These are phyloP conservation scores for Aromia moschata DNA, from an alignment of 2,888 invertebrate genomes.

Conservation along the genomic window DNA sequence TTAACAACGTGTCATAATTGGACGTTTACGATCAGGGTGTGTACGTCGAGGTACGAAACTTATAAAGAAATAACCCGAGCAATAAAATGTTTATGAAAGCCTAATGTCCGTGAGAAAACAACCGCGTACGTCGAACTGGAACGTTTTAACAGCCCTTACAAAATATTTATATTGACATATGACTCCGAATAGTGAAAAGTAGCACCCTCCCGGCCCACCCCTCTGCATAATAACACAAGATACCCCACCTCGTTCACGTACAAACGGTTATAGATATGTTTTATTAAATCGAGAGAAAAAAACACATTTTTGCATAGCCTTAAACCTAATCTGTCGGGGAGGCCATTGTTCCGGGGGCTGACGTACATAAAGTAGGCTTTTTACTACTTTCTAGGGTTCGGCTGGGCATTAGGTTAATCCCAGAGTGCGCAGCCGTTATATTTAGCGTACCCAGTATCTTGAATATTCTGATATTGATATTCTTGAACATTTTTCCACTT, in stretches of 20 bases:
- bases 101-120: slow-evolving; percentile 62
- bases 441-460: too few relatives aligned
- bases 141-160: slow-evolving; percentile 58
- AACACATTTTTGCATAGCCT: slow-evolving; percentile 45
- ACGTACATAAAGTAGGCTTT: slow-evolving; percentile 42
- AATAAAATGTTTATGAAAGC: slow-evolving; percentile 51
- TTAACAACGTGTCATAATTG: slow-evolving; percentile 17
- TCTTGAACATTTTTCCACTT: too few relatives aligned
- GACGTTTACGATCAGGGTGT: slow-evolving; percentile 23
- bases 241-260: slow-evolving; percentile 41
- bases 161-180: slow-evolving; percentile 62
- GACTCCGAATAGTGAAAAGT: slow-evolving; percentile 53
- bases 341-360: slow-evolving; percentile 29
- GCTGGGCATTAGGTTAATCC: too few relatives aligned
- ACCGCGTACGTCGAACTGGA: slow-evolving; percentile 54
- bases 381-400: slow-evolving; percentile 39
- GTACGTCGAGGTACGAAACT: slow-evolving; percentile 22
- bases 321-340: slow-evolving; percentile 45
- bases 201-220: slow-evolving; percentile 28
- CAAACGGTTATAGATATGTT: slow-evolving; percentile 48
- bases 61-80: slow-evolving; percentile 43
- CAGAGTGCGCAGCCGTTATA: too few relatives aligned
- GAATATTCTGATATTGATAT: too few relatives aligned
- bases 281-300: slow-evolving; percentile 42
- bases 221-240: slow-evolving; percentile 37